Evolutionary conservation across 1,140 invertebrate genomes (phyloP).

Genomic region (Philopotamus ludificatus): DNA sequence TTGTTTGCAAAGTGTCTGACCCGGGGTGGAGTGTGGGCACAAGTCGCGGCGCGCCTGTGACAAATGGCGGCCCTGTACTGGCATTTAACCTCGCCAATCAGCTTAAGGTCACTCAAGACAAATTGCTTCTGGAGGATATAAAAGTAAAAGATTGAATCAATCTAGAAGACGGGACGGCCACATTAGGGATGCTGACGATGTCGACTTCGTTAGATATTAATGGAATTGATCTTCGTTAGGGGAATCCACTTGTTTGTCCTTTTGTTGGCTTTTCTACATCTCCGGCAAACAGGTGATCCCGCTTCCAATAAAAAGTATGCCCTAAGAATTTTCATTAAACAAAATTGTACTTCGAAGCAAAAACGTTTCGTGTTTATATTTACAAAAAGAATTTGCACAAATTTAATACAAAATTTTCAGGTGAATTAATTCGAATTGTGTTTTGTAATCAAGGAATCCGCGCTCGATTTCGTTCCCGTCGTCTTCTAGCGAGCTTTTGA

Average conservation of each 20-base stretch:
- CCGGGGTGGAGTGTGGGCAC: background rate
- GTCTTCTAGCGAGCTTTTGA: slow-evolving; percentile 13
- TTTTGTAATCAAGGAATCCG: background rate
- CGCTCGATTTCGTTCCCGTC: slow-evolving; percentile 16
- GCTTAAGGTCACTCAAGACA: slow-evolving; percentile 40
- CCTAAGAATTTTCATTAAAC: background rate
- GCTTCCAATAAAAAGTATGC: background rate
- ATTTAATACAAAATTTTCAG: background rate
- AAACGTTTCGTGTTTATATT: background rate
- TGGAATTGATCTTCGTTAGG: slow-evolving; percentile 37
- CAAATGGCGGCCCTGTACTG: slow-evolving; percentile 36
- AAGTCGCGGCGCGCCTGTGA: slow-evolving; percentile 13
- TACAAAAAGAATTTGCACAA: background rate
- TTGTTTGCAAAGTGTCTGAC: background rate
- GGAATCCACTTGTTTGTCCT: slow-evolving; percentile 17
- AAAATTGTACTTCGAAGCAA: background rate
- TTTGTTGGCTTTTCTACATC: slow-evolving; percentile 23
- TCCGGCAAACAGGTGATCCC: slow-evolving; percentile 14
- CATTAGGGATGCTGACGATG: slow-evolving; percentile 38
- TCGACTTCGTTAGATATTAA: slow-evolving; percentile 40
- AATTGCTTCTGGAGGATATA: slow-evolving; percentile 35
- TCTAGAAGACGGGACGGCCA: slow-evolving; percentile 32
- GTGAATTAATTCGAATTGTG: background rate
- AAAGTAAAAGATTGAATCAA: slow-evolving; percentile 41
- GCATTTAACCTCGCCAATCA: slow-evolving; percentile 40